A percentile compares a stretch with the other conserved stretches of the same genome.
Evolutionary conservation across 2,113 vertebrate genomes (phyloP).

Genomic region (Eurystomus gularis): DNA sequence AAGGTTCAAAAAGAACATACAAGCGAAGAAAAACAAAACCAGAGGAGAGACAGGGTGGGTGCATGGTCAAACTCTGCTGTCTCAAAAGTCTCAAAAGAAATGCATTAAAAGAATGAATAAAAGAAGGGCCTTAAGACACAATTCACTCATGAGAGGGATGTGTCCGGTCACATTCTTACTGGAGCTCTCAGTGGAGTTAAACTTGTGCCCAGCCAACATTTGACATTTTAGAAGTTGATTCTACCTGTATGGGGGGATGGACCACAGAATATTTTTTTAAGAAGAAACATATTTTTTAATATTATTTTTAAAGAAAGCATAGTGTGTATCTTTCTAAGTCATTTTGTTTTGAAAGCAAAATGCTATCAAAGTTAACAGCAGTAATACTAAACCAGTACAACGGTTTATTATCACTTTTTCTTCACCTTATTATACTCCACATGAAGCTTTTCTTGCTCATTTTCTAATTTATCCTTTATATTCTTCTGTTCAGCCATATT

Average conservation of each 20-base stretch:
- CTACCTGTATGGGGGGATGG: not conserved
- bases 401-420: not conserved
- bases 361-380: not conserved
- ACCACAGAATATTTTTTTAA: not conserved
- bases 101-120: not conserved
- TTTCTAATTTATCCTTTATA: conserved; percentile 97
- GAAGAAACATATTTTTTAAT: not conserved
- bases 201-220: accelerated
- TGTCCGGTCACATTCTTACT: not conserved
- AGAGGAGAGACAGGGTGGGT: not conserved
- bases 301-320: not conserved
- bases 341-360: not conserved
- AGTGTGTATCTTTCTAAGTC: not conserved
- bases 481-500: conserved; percentile 98
- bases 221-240: not conserved
- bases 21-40: not conserved
- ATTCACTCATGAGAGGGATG: not conserved
- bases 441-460: conserved; percentile 96
- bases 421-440: conserved; percentile 96
- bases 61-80: not conserved
- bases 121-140: not conserved
- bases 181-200: not conserved
- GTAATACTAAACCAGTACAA: not conserved
- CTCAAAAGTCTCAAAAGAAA: not conserved
- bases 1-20: not conserved